These are phyloP conservation scores for Brienomyrus longianalis DNA, from an alignment of 2,113 vertebrate species.

Conservation along the genomic window DNA sequence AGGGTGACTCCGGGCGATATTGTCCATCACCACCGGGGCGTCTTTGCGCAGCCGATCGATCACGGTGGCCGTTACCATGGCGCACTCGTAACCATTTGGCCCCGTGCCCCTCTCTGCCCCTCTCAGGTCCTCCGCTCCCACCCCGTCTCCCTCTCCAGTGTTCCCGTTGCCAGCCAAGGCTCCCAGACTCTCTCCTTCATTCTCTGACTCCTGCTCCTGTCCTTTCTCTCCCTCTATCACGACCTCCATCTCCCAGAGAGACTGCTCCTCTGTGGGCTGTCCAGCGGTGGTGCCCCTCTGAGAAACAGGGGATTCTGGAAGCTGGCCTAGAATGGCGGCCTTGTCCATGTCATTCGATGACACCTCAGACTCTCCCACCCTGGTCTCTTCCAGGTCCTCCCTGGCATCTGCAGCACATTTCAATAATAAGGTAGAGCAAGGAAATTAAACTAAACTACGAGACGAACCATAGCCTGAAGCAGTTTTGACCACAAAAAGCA, in stretches of 20 bases:
- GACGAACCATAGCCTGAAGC: neutral
- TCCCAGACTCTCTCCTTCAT: slow-evolving; percentile 8
- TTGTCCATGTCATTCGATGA: slow-evolving; percentile 23
- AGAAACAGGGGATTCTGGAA: slow-evolving; percentile 29
- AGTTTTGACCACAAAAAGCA: neutral
- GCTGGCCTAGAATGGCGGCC: slow-evolving; percentile 23
- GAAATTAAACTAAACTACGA: neutral
- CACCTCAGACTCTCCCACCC: slow-evolving; percentile 18
- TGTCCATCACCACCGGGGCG: slow-evolving; percentile 3
- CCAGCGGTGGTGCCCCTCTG: slow-evolving; percentile 23
- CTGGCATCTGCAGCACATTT: slow-evolving; percentile 24
- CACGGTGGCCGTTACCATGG: slow-evolving; percentile 37
- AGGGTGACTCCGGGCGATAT: neutral
- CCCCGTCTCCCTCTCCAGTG: slow-evolving; percentile 30
- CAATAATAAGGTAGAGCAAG: neutral
- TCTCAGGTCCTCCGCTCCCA: neutral
- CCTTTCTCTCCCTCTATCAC: slow-evolving; percentile 40
- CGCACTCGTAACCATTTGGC: slow-evolving; percentile 42
- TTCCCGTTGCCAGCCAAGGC: neutral
- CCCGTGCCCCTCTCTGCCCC: slow-evolving; percentile 23
- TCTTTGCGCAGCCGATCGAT: slow-evolving; percentile 39
- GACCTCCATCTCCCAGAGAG: slow-evolving; percentile 55
- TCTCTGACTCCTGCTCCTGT: slow-evolving; percentile 25
- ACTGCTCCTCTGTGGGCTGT: slow-evolving; percentile 20
- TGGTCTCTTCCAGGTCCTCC: slow-evolving; percentile 34